Conservation (phyloP, 2,888 invertebrate species). For the Drosophila infuscata region DNA sequence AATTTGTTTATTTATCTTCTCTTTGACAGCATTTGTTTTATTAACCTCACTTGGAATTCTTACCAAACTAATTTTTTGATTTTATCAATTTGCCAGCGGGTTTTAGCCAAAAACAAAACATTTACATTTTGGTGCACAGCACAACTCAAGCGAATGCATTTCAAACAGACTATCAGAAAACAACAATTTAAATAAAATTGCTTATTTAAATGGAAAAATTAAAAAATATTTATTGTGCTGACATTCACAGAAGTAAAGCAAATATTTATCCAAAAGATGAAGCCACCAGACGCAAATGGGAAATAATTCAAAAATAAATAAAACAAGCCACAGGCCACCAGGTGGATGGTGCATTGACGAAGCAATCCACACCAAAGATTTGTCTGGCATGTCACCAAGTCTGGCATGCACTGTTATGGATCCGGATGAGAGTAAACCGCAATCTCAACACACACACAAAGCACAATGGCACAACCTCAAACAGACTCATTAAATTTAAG, state of each 20-base stretch:
- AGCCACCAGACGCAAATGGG: constrained; percentile 10
- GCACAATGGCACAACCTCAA: constrained; percentile 24
- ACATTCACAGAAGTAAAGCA: constrained; percentile 24
- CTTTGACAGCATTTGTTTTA: background rate
- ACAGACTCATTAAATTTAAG: constrained; percentile 68
- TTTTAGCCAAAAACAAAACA: background rate
- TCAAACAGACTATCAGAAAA: background rate
- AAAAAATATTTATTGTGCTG: constrained; percentile 2
- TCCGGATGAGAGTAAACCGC: constrained; percentile 38
- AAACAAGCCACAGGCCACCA: constrained; percentile 26
- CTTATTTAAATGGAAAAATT: constrained; percentile 10
- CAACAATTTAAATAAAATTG: constrained; percentile 1
- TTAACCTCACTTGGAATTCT: background rate
- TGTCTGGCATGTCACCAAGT: constrained; percentile 42
- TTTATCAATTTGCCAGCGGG: no score
- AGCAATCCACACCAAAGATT: constrained; percentile 13
- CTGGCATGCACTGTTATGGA: constrained; percentile 22
- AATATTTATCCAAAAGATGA: constrained; percentile 36
- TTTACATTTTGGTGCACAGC: no score
- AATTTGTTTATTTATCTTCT: constrained; percentile 28
- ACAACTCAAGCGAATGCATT: background rate
- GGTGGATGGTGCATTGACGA: constrained; percentile 15
- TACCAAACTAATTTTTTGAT: background rate
- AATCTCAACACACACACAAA: constrained; percentile 18
- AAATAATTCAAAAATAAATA: constrained; percentile 23